These are phyloP conservation scores for Gandaritis pyraliata DNA, from an alignment of 2,888 invertebrate genomes.

Conservation along the genomic window DNA sequence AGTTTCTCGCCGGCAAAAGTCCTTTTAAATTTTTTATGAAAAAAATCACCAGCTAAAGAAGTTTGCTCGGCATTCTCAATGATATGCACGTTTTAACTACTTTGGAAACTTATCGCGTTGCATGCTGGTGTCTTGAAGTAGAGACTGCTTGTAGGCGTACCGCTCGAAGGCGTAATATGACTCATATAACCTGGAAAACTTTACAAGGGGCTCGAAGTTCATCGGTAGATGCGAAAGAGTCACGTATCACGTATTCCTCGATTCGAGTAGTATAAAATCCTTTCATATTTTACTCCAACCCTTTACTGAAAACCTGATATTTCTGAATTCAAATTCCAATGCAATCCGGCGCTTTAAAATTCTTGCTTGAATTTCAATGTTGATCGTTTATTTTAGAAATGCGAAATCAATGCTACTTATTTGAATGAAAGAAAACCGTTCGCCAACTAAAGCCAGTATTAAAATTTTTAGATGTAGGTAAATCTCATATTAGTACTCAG, in stretches of 20 bases:
- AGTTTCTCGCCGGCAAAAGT: constrained; percentile 21
- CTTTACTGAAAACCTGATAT: constrained; percentile 39
- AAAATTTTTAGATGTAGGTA: too few relatives aligned
- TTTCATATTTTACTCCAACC: constrained; percentile 48
- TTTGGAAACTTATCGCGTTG: constrained; percentile 50
- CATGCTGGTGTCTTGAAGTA: constrained; percentile 31
- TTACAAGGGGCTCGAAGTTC: not conserved
- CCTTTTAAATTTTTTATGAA: constrained; percentile 36
- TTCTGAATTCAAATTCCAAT: constrained; percentile 42
- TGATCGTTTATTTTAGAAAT: constrained; percentile 2
- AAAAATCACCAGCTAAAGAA: constrained; percentile 38
- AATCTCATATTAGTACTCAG: too few relatives aligned
- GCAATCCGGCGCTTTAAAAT: constrained; percentile 41
- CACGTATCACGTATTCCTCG: constrained; percentile 46
- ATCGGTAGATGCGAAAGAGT: constrained; percentile 48
- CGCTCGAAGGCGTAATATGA: constrained; percentile 21
- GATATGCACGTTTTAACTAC: constrained; percentile 46
- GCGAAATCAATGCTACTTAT: not conserved
- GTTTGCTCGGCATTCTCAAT: constrained; percentile 21
- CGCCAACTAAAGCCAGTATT: too few relatives aligned
- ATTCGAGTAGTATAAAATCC: constrained; percentile 46
- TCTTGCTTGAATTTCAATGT: constrained; percentile 31
- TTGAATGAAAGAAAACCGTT: too few relatives aligned
- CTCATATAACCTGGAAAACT: constrained; percentile 12
- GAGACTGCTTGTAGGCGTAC: constrained; percentile 6